Evolutionary conservation across 2,888 invertebrate species (phyloP), one percentile per base, ranked within the genome.

Genomic region (Plebejus anna): DNA sequence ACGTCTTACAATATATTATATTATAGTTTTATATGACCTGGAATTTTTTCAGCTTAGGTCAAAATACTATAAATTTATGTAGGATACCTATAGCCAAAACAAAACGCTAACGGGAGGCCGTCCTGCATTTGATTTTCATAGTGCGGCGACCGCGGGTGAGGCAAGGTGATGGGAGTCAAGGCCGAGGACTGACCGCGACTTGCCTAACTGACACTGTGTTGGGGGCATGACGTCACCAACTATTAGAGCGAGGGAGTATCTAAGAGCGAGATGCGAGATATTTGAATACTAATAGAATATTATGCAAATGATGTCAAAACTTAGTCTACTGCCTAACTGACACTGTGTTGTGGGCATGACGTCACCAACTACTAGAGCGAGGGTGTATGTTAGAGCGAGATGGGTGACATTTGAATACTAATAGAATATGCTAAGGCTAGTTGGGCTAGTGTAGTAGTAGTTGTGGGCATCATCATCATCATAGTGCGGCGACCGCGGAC

Each of bases 111-210:
- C 75, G 75, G 75, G 22, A 66, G 42, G 5, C 59, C 51, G 16
- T 38, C 38, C 32, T 22, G 38, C 6, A 70, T 36, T 76, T 57
- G 76, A 57, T 57, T 76, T 76, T 76, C 76, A 71, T 51, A 70
- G 76, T 38, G 76, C 32, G 70, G 32, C 9, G 76, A 71, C 76
- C 76, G 76, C 70, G 76, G 70, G 22, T 71, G 71, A 38, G 6
- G 76, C 76, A 76, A 76, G 76, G 76, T 76, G 71, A 76, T n/a
- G 57, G 22, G 71, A 76, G 76, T 76, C 70, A 76, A 71, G 76
- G 76, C 55, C 76, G 38, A 38, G 4, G 55, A 5, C 55, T 76
- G 76, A 75, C 75, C 75, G 75, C 38, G 59, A 36, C 55, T 36
- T 28, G 72, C 42, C 72, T 11, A 72, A 72, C 72, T 28, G 22